Conservation (phyloP, 2,797 vertebrate genomes). For the Phataginus tricuspis region DNA sequence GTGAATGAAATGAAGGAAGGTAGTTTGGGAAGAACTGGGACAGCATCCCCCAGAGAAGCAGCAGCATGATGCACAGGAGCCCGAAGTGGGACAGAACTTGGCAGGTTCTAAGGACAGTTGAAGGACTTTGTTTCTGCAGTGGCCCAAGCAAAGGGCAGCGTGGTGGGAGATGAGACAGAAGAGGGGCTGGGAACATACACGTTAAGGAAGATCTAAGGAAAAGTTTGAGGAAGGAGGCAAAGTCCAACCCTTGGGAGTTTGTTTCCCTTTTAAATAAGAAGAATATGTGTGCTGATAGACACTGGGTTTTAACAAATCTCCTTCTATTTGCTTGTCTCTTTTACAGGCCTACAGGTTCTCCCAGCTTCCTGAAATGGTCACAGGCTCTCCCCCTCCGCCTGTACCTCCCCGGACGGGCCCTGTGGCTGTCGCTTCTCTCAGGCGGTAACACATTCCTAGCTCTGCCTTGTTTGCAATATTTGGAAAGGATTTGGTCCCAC, state of each 20-base stretch:
- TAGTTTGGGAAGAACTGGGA: neutral
- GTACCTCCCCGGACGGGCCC: conserved; percentile 96
- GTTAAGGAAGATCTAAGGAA: neutral
- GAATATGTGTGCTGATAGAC: neutral
- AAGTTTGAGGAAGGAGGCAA: neutral
- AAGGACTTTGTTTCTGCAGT: neutral
- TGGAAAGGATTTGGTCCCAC: neutral
- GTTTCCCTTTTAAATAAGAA: neutral
- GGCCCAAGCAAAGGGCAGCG: neutral
- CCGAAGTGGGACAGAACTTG: neutral
- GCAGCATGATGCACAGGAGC: neutral
- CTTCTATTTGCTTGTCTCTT: conserved; percentile 37
- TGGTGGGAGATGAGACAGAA: neutral
- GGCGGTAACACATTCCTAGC: conserved; percentile 89
- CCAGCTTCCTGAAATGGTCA: conserved; percentile 98
- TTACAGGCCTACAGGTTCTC: conserved; percentile 97
- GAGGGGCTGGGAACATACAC: neutral
- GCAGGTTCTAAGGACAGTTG: neutral
- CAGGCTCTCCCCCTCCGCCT: conserved; percentile 95
- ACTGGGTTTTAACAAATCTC: conserved; percentile 18
- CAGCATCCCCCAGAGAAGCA: neutral
- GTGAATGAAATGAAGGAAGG: neutral
- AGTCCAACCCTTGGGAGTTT: neutral
- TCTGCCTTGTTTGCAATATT: conserved; percentile 45
- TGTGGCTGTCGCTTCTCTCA: conserved; percentile 92